Conservation (phyloP, 2,888 invertebrate genomes). For the Ypsolopha sequella region DNA sequence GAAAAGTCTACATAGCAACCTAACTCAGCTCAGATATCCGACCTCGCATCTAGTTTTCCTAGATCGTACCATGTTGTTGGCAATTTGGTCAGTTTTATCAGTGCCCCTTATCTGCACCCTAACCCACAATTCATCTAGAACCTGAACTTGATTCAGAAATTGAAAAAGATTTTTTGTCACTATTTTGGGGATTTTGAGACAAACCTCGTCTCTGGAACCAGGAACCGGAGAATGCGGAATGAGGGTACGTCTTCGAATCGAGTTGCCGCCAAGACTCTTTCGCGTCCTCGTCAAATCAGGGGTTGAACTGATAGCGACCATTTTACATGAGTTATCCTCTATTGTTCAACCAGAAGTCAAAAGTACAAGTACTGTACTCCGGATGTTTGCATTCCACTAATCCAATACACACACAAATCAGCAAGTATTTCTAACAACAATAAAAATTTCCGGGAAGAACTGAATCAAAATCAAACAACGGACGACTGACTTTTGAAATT, state of each 20-base stretch:
- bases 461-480: not conserved
- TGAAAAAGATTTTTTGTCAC: too few relatives aligned
- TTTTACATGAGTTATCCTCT: slow-evolving; percentile 38
- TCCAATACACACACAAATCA: not conserved
- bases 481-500: not conserved
- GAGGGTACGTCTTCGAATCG: slow-evolving; percentile 43
- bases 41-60: too few relatives aligned
- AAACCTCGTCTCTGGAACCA: slow-evolving; percentile 38
- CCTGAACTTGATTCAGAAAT: too few relatives aligned
- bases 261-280: slow-evolving; percentile 44
- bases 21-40: too few relatives aligned
- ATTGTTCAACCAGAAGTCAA: slow-evolving; percentile 15
- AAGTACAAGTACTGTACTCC: not conserved
- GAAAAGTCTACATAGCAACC: too few relatives aligned
- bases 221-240: slow-evolving; percentile 32
- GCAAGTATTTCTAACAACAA: not conserved
- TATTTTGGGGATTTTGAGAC: slow-evolving; percentile 1
- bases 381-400: not conserved
- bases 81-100: too few relatives aligned
- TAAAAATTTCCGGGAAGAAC: not conserved
- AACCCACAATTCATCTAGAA: too few relatives aligned
- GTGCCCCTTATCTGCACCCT: too few relatives aligned
- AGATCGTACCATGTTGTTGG: too few relatives aligned
- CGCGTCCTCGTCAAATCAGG: slow-evolving; percentile 31
- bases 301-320: slow-evolving; percentile 28